phyloP scores from a whole-genome alignment of 2,797 vertebrate species.

The Myripristis murdjan region DNA sequence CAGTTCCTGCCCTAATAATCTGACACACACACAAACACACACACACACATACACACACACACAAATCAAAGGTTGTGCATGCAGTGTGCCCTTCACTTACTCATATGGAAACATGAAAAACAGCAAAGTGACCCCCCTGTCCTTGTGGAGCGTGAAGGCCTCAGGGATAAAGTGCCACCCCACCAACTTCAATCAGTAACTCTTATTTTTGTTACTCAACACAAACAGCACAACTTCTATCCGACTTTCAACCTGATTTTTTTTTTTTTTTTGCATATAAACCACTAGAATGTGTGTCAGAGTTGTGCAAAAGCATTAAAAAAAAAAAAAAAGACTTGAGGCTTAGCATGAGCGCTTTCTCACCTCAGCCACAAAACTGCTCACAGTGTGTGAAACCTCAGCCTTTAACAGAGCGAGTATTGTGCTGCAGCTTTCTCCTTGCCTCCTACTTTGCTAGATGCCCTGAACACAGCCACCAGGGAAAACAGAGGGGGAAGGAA shows the following conservation, averaged over 20 bases:
- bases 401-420: conserved; percentile 45
- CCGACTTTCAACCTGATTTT: background rate
- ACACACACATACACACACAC: conserved; percentile 42
- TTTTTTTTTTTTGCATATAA: too few relatives aligned
- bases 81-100: conserved; percentile 44
- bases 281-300: too few relatives aligned
- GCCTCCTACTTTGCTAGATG: conserved; percentile 27
- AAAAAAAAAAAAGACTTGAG: background rate
- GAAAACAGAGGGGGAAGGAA: conserved; percentile 8
- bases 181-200: background rate
- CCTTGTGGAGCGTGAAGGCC: conserved; percentile 35
- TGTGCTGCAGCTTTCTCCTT: conserved; percentile 52
- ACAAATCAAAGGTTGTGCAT: conserved; percentile 7
- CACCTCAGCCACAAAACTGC: conserved; percentile 56
- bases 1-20: conserved; percentile 69
- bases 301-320: too few relatives aligned
- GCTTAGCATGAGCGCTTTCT: conserved; percentile 53
- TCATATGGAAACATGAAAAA: conserved; percentile 65
- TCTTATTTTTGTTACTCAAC: background rate
- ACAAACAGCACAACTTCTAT: background rate
- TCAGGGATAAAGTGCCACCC: conserved; percentile 32
- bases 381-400: conserved; percentile 51
- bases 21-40: conserved; percentile 44
- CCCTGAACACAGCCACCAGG: background rate
- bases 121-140: conserved; percentile 31